Conservation (phyloP, 64 coral and sea anemone species). For the Anthopleura sola region DNA sequence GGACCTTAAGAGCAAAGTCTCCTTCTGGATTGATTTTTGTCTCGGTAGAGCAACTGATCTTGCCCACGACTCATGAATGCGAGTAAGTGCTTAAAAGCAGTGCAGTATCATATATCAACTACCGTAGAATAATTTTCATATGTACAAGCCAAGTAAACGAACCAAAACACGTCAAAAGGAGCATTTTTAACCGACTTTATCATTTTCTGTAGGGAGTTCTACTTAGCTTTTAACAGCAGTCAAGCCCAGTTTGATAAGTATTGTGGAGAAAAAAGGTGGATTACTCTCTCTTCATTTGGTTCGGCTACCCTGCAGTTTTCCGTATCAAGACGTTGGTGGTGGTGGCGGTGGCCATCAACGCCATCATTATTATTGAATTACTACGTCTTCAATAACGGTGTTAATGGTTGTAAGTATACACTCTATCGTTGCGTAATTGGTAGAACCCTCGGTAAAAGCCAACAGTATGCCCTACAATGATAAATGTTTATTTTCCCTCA, state of each 20-base stretch:
- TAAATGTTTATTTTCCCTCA: too few species aligned
- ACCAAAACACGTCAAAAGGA: too few species aligned
- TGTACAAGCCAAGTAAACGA: too few species aligned
- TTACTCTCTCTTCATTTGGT: background rate
- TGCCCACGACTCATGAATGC: background rate
- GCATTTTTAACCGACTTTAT: too few species aligned
- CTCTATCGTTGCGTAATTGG: background rate
- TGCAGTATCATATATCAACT: too few species aligned
- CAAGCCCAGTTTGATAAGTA: background rate
- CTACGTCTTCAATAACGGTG: background rate
- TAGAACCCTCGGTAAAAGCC: too few species aligned
- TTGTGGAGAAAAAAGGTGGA: background rate
- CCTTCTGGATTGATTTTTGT: background rate
- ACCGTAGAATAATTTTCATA: too few species aligned
- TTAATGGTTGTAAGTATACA: background rate
- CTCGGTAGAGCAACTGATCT: background rate
- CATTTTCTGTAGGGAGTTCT: background rate
- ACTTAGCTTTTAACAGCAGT: background rate
- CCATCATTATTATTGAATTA: background rate
- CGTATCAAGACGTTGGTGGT: background rate
- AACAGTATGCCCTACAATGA: too few species aligned
- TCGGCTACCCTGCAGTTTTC: background rate
- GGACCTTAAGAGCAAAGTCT: background rate
- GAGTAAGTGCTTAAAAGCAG: background rate
- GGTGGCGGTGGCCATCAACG: background rate